These are phyloP conservation scores for Pseudochaenichthys georgianus DNA, from an alignment of 2,797 vertebrate genomes.

Conservation along the genomic window DNA sequence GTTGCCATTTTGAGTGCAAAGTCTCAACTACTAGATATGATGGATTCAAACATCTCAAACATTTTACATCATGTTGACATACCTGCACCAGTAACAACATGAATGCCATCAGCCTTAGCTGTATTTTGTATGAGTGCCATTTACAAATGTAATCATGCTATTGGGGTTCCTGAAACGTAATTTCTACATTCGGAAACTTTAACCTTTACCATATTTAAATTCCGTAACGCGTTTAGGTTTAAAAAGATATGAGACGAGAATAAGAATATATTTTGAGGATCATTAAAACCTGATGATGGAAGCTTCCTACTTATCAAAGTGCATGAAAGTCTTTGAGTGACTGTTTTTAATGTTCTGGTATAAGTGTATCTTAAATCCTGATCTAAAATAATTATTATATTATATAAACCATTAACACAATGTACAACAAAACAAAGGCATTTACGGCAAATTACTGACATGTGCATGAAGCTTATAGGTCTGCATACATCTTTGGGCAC, in stretches of 20 bases:
- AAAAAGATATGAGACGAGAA: too few relatives aligned
- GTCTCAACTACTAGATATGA: neutral
- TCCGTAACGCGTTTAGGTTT: neutral
- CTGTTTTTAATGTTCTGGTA: slow-evolving; percentile 7
- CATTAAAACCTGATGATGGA: slow-evolving; percentile 29
- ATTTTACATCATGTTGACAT: too few relatives aligned
- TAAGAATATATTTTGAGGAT: neutral
- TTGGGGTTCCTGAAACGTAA: too few relatives aligned
- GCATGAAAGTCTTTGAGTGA: slow-evolving; percentile 9
- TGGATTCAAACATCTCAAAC: too few relatives aligned
- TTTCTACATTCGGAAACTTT: neutral
- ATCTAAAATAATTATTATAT: slow-evolving; percentile 11
- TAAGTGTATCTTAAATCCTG: neutral
- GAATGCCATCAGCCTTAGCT: too few relatives aligned
- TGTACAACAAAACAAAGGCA: neutral
- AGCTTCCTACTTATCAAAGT: slow-evolving; percentile 7
- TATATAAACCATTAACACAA: neutral
- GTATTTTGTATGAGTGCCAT: too few relatives aligned
- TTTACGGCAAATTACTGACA: neutral
- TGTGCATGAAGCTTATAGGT: slow-evolving; percentile 12
- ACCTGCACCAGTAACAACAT: too few relatives aligned
- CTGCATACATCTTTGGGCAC: slow-evolving; percentile 9
- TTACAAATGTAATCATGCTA: too few relatives aligned
- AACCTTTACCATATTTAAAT: neutral
- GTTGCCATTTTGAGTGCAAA: neutral